Evolutionary conservation across 2,113 vertebrate genomes (phyloP).

Genomic region (Cyanoramphus novaezelandiae): DNA sequence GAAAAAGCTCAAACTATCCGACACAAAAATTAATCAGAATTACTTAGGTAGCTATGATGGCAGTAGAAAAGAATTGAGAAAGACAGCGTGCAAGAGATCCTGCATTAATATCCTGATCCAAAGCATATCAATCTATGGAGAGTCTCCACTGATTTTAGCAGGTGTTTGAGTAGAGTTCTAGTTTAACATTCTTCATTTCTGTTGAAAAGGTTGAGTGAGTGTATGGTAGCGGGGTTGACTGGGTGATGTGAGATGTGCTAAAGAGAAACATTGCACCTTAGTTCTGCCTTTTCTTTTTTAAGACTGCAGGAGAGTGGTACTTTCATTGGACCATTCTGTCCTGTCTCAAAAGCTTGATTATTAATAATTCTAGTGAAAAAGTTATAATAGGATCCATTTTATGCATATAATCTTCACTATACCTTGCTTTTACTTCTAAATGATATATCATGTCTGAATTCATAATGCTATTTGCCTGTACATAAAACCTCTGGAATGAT

Average conservation of each 20-base stretch:
- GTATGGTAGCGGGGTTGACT: not conserved
- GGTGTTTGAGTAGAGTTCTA: not conserved
- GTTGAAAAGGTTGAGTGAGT: not conserved
- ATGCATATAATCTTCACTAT: not conserved
- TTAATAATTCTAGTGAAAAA: not conserved
- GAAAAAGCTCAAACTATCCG: constrained; percentile 16
- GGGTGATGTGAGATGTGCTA: not conserved
- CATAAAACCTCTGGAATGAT: not conserved
- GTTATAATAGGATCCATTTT: not conserved
- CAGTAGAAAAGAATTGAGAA: constrained; percentile 48
- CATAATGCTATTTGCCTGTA: not conserved
- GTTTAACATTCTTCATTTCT: not conserved
- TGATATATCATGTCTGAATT: not conserved
- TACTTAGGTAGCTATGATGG: constrained; percentile 22
- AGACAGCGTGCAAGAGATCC: not conserved
- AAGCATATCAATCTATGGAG: not conserved
- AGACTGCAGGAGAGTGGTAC: not conserved
- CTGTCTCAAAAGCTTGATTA: not conserved
- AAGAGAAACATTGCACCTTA: not conserved
- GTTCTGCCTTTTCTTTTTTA: not conserved
- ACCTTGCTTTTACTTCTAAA: not conserved
- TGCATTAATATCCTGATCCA: not conserved
- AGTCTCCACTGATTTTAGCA: not conserved
- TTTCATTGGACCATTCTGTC: not conserved
- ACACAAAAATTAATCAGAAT: constrained; percentile 27